Evolutionary conservation across 2,113 vertebrate species (phyloP), one percentile per base, ranked within the genome.

Genomic region (Haplochromis vanheusdeni): DNA sequence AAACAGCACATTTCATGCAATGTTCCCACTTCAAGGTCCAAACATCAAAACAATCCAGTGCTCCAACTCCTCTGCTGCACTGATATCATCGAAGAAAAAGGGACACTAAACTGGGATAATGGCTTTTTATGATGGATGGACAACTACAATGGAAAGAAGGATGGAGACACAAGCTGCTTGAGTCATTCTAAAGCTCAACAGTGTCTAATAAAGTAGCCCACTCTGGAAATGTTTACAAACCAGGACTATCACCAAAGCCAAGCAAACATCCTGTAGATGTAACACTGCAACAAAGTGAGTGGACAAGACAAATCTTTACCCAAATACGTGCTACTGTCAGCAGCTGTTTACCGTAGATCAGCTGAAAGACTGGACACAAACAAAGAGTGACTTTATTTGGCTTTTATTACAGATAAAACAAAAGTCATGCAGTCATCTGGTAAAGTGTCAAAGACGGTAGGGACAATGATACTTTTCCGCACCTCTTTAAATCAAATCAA

Each of bases 1-100:
- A 33, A 89, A 86, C 3, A 26, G 60, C 40, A 79, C 60, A 89
- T 92, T 90, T 92, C 16, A 86, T 84, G 10, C 84, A 93, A 91
- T 92, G 92, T 93, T 93, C 85, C 86, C 87, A 91, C 90, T 92
- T 89, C 58, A 60, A 81, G 70, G 13, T 81, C 54, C 28, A 49
- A 40, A 42, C 79, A 52, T 79, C 80, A 93, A 92, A 94, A 89
- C 83, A 93, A 86, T 80, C 75, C 51, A 28, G 28, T 14, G 35
- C 17, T 80, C 51, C 16, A 54, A 21, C 33, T 62, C 28, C n/a
- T 3, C 70, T 37, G 6, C 47, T 51, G 83, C 35, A 49, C 33
- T 14, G 5, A 79, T 21, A 13, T 47, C 55, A 31, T 54, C 3
- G 4, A 21, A 16, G 40, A 70, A 9, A 75, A 19, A 5, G 12